These are phyloP conservation scores for Carcina quercana DNA, from an alignment of 2,888 invertebrate genomes.

Conservation along the genomic window DNA sequence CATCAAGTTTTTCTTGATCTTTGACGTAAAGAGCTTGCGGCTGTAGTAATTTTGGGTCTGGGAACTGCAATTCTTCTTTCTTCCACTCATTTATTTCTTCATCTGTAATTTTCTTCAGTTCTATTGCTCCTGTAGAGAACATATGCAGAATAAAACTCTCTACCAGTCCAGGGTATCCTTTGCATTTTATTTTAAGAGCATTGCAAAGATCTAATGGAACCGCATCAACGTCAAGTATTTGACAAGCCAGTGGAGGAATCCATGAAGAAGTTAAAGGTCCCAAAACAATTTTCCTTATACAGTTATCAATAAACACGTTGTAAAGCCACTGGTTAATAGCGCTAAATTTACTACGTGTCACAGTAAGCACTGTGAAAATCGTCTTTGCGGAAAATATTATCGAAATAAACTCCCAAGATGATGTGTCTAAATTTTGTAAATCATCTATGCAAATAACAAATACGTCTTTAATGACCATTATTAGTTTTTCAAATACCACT, in stretches of 20 bases:
- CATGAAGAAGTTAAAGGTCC: conserved; percentile 45
- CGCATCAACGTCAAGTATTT: conserved; percentile 74
- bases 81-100: conserved; percentile 33
- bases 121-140: conserved; percentile 60
- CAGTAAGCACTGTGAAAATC: conserved; percentile 46
- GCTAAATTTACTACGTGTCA: conserved; percentile 52
- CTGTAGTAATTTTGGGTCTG: conserved; percentile 36
- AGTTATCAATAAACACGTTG: conserved; percentile 46
- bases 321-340: conserved; percentile 55
- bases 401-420: conserved; percentile 57
- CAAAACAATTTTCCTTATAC: conserved; percentile 56
- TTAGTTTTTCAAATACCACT: conserved; percentile 45
- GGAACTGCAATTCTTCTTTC: conserved; percentile 50
- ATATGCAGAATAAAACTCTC: conserved; percentile 67
- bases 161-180: conserved; percentile 67
- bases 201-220: conserved; percentile 68
- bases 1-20: conserved; percentile 41
- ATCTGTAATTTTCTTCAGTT: conserved; percentile 38
- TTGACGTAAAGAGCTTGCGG: conserved; percentile 45
- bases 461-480: conserved; percentile 37
- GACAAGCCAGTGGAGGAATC: conserved; percentile 72
- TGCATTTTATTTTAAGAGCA: conserved; percentile 56
- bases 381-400: conserved; percentile 42
- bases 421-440: conserved; percentile 60
- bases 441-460: conserved; percentile 64